Evolutionary conservation across 1,140 invertebrate genomes (phyloP).

Genomic region (Sycophaga agraensis): DNA sequence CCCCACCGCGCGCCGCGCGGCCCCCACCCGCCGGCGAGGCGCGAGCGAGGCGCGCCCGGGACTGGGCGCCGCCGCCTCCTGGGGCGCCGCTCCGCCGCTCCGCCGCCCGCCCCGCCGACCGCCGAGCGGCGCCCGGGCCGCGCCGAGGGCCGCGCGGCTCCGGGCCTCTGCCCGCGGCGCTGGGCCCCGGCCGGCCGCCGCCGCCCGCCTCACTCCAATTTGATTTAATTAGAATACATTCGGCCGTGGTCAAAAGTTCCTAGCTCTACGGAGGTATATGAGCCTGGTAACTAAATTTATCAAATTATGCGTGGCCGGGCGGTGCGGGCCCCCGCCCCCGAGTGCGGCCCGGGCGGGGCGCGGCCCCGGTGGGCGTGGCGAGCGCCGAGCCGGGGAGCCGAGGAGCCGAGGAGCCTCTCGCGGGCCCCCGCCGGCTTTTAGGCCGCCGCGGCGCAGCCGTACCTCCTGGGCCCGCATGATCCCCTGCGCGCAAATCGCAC

Average conservation of each 20-base stretch:
- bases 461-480: constrained; percentile 18
- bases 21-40: not conserved
- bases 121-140: too few relatives aligned
- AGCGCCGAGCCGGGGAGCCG: not conserved
- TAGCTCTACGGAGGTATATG: constrained; percentile 44
- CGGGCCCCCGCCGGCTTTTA: too few relatives aligned
- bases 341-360: not conserved
- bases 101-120: not conserved
- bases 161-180: not conserved
- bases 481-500: constrained; percentile 19
- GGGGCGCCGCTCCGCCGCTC: not conserved
- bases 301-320: constrained; percentile 46
- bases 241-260: constrained; percentile 44
- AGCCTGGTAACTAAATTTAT: constrained; percentile 51
- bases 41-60: too few relatives aligned
- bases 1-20: not conserved
- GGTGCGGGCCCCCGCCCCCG: not conserved
- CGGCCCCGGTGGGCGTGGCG: constrained; percentile 16
- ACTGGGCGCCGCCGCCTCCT: too few relatives aligned
- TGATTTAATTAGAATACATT: constrained; percentile 53
- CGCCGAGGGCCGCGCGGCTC: not conserved
- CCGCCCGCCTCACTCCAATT: constrained; percentile 43
- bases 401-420: not conserved
- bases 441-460: too few relatives aligned
- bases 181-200: not conserved